Conservation (phyloP, 2,888 invertebrate species). For the Apodemia zela region DNA sequence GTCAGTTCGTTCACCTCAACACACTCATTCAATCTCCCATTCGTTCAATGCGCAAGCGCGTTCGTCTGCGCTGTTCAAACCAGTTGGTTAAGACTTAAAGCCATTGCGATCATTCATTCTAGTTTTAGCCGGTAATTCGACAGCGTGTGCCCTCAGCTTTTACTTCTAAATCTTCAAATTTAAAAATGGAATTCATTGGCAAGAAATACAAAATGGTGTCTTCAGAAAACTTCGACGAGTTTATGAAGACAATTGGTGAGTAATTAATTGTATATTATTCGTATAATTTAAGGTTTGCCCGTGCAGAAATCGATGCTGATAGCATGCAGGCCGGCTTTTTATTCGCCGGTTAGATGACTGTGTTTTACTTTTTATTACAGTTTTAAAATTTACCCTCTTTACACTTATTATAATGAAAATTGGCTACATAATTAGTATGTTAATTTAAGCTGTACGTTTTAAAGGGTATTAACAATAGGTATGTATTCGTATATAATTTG, state of each 20-base stretch:
- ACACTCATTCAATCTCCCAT: conserved; percentile 31
- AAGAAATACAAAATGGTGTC: conserved; percentile 90
- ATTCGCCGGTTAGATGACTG: conserved; percentile 24
- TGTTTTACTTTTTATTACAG: conserved; percentile 22
- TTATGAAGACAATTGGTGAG: conserved; percentile 93
- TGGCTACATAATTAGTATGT: neutral
- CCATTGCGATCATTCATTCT: conserved; percentile 46
- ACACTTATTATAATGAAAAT: neutral
- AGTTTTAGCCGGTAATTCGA: conserved; percentile 50
- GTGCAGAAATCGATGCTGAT: conserved; percentile 28
- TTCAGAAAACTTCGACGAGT: conserved; percentile 93
- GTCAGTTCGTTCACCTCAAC: conserved; percentile 36
- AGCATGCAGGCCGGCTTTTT: conserved; percentile 53
- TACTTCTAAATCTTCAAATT: conserved; percentile 33
- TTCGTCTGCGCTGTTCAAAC: conserved; percentile 23
- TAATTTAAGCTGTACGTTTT: neutral
- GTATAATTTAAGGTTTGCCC: conserved; percentile 35
- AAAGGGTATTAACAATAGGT: too few relatives aligned
- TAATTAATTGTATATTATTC: conserved; percentile 36
- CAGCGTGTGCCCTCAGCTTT: conserved; percentile 36
- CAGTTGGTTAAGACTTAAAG: conserved; percentile 28
- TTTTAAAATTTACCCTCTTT: conserved; percentile 11
- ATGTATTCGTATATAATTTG: neutral
- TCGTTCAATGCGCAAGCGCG: conserved; percentile 41
- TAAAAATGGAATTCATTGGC: conserved; percentile 78